phyloP scores from a whole-genome alignment of 1,140 invertebrate species.

The Chelonus insularis region DNA sequence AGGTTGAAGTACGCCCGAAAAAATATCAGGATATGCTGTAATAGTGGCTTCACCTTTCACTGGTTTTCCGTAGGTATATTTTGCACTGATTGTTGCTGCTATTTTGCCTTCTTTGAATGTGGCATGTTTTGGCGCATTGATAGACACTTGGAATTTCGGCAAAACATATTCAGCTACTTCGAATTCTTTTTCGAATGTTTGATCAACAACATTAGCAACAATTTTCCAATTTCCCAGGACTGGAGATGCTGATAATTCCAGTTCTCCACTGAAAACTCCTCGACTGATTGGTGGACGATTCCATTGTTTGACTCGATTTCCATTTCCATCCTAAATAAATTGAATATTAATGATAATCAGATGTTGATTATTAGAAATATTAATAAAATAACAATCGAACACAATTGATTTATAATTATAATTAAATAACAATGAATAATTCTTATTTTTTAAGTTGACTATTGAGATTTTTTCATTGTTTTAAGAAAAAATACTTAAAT shows the following conservation, averaged over 20 bases:
- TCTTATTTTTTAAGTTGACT: no score
- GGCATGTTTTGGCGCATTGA: conserved; percentile 79
- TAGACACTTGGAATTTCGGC: conserved; percentile 87
- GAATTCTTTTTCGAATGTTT: conserved; percentile 73
- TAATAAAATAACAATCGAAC: no score
- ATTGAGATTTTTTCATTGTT: no score
- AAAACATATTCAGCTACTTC: conserved; percentile 89
- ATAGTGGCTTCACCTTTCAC: conserved; percentile 79
- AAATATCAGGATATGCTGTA: conserved; percentile 75
- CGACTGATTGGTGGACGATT: conserved; percentile 67
- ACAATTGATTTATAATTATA: no score
- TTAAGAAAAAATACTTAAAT: no score
- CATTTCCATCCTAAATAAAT: conserved; percentile 72
- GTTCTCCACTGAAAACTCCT: conserved; percentile 78
- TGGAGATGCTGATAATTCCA: conserved; percentile 80
- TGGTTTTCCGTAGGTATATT: conserved; percentile 81
- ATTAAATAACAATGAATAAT: no score
- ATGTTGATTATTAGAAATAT: no score
- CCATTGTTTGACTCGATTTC: conserved; percentile 83
- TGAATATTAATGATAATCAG: background rate
- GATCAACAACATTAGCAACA: conserved; percentile 62
- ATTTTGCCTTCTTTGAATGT: conserved; percentile 79
- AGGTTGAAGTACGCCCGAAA: conserved; percentile 77
- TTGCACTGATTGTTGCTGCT: conserved; percentile 77
- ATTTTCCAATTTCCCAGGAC: conserved; percentile 93